Conservation (phyloP, 2,797 vertebrate species). For the Pseudochirops corinnae region DNA sequence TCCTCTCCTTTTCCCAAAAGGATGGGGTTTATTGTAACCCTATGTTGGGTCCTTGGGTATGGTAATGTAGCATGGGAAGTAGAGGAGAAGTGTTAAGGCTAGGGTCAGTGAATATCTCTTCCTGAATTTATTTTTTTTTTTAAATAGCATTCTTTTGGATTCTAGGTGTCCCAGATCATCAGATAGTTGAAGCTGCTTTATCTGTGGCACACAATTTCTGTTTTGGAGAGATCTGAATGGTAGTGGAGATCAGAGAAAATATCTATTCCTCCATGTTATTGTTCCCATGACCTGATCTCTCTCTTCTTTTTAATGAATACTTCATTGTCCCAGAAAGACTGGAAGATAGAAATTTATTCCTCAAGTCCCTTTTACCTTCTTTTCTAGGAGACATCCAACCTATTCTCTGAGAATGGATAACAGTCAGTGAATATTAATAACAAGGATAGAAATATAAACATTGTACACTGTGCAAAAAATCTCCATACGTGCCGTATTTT, state of each 20-base stretch:
- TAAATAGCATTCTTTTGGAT: no score
- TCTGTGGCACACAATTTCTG: not conserved
- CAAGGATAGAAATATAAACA: not conserved
- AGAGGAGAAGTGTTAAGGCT: no score
- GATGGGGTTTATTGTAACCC: no score
- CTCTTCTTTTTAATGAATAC: not conserved
- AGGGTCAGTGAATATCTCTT: no score
- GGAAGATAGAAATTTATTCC: not conserved
- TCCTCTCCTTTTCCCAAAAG: not conserved
- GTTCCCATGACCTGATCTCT: no score
- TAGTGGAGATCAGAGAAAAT: not conserved
- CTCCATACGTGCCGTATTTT: not conserved
- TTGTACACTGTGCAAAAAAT: not conserved
- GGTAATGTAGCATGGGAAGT: no score
- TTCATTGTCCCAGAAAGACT: not conserved
- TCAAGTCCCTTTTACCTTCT: not conserved
- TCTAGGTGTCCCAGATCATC: not conserved
- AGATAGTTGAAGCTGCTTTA: not conserved
- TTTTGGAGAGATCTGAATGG: not conserved
- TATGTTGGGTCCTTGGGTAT: no score
- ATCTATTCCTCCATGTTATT: not conserved
- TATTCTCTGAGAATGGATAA: not conserved
- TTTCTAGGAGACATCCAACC: not conserved
- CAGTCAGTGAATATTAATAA: not conserved
- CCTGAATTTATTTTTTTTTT: no score